A percentile compares a stretch with the other conserved stretches of the same genome.
phyloP scores from a whole-genome alignment of 2,113 vertebrate species.

The Plestiodon gilberti region DNA sequence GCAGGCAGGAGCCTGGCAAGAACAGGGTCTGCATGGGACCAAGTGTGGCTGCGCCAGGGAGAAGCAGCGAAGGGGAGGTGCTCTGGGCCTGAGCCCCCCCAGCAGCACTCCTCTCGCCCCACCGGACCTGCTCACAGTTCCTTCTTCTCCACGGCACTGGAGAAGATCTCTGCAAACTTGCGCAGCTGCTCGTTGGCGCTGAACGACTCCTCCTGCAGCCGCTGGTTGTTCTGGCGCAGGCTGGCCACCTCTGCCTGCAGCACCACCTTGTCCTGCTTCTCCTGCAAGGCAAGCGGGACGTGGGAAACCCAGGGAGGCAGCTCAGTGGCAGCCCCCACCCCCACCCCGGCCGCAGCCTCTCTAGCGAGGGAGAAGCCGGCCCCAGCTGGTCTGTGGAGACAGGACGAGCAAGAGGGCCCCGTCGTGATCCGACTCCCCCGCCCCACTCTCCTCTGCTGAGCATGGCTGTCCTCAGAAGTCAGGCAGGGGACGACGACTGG shows the following conservation, averaged over 20 bases:
- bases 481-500: no score
- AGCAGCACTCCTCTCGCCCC: background rate
- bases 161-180: slow-evolving; percentile 86
- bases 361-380: background rate
- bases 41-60: no score
- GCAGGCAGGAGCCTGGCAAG: no score
- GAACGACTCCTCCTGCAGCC: slow-evolving; percentile 87
- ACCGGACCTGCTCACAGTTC: slow-evolving; percentile 28
- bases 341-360: no score
- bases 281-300: slow-evolving; percentile 68
- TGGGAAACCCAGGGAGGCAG: background rate
- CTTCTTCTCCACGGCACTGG: slow-evolving; percentile 70
- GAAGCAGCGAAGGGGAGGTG: no score
- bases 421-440: no score
- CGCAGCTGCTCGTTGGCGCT: slow-evolving; percentile 89
- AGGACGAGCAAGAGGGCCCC: no score
- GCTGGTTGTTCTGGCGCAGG: slow-evolving; percentile 91
- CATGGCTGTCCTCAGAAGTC: no score
- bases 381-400: no score
- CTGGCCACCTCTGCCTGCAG: slow-evolving; percentile 89
- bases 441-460: no score
- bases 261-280: slow-evolving; percentile 92
- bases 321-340: background rate
- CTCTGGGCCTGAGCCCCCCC: no score
- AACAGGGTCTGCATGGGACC: background rate